A percentile compares a stretch with the other conserved stretches of the same genome.
Conservation (phyloP, 2,888 invertebrate genomes). For the Drosophila engyochracea region DNA sequence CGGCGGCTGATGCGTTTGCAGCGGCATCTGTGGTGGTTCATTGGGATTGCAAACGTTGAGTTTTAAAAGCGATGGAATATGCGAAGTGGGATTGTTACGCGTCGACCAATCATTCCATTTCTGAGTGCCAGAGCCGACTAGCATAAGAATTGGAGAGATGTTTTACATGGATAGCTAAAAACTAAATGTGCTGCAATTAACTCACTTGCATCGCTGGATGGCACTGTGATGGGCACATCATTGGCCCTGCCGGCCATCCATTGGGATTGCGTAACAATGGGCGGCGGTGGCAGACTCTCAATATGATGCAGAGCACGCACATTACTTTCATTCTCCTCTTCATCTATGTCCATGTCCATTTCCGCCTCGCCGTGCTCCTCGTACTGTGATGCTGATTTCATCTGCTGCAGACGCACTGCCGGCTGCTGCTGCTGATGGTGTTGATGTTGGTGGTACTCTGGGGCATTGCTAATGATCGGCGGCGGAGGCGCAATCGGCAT, state of each 20-base stretch:
- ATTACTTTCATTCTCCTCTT: slow-evolving; percentile 86
- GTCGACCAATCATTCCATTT: slow-evolving; percentile 65
- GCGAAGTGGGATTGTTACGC: slow-evolving; percentile 65
- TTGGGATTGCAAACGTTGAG: slow-evolving; percentile 82
- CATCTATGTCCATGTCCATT: slow-evolving; percentile 93
- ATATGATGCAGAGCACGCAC: slow-evolving; percentile 25
- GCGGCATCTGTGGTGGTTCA: slow-evolving; percentile 50
- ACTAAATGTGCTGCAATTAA: not conserved
- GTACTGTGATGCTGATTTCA: slow-evolving; percentile 33
- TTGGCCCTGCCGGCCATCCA: slow-evolving; percentile 39
- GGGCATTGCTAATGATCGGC: slow-evolving; percentile 74
- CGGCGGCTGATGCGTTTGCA: slow-evolving; percentile 38
- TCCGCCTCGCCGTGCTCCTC: slow-evolving; percentile 93
- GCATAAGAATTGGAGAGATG: not conserved
- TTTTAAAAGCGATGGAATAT: slow-evolving; percentile 82
- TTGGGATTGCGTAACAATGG: slow-evolving; percentile 68
- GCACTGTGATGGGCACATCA: slow-evolving; percentile 12
- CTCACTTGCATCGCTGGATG: slow-evolving; percentile 44
- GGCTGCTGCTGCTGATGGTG: slow-evolving; percentile 32
- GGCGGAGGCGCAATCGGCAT: slow-evolving; percentile 88
- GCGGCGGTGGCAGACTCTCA: slow-evolving; percentile 46
- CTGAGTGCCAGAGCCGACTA: slow-evolving; percentile 41
- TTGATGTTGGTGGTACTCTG: slow-evolving; percentile 41
- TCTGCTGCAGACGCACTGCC: slow-evolving; percentile 17
- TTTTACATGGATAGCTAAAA: too few relatives aligned